Evolutionary conservation across 2,888 invertebrate genomes (phyloP).

Genomic region (Drosophila maculinotata): DNA sequence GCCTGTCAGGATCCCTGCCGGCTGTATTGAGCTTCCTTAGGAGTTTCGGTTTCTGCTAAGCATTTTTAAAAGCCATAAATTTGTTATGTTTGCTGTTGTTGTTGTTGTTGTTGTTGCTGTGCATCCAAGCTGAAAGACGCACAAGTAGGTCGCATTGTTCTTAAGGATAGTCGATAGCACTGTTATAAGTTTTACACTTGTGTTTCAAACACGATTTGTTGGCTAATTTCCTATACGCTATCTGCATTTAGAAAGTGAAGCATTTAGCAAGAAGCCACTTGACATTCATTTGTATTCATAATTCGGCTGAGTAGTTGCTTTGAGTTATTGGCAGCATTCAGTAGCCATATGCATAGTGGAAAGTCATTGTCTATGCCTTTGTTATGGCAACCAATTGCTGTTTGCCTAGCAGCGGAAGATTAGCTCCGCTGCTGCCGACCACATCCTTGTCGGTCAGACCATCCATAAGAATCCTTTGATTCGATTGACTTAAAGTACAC

Average conservation of each 20-base stretch:
- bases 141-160: conserved; percentile 60
- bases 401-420: conserved; percentile 19
- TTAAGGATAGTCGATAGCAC: background rate
- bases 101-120: conserved; percentile 33
- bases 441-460: background rate
- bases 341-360: background rate
- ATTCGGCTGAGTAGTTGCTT: conserved; percentile 16
- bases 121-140: conserved; percentile 65
- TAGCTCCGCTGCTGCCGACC: conserved; percentile 6
- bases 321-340: background rate
- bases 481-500: conserved; percentile 32
- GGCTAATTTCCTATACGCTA: conserved; percentile 61
- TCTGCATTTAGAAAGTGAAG: conserved; percentile 46
- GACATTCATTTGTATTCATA: conserved; percentile 41
- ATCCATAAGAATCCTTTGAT: conserved; percentile 31
- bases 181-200: conserved; percentile 11
- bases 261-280: conserved; percentile 31
- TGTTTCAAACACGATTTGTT: conserved; percentile 50
- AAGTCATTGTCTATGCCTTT: conserved; percentile 1
- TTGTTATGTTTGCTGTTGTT: conserved; percentile 37
- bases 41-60: conserved; percentile 56
- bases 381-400: conserved; percentile 26
- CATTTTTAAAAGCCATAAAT: conserved; percentile 70
- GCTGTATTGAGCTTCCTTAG: conserved; percentile 35
- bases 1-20: conserved; percentile 14